phyloP scores from a whole-genome alignment of 2,797 vertebrate species.

The Dipus sagitta region DNA sequence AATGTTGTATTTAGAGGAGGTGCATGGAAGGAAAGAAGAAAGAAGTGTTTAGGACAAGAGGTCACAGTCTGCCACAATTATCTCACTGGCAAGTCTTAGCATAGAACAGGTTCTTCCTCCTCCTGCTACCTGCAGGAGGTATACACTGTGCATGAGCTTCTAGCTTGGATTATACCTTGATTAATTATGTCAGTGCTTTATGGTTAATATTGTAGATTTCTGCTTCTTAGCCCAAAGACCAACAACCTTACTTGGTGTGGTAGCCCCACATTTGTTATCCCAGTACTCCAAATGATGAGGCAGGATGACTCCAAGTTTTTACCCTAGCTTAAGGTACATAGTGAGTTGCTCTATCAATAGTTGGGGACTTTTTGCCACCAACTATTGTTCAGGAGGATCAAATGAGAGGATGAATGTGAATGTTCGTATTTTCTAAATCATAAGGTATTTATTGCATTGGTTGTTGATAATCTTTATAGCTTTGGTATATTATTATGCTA shows the following conservation, averaged over 20 bases:
- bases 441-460: neutral
- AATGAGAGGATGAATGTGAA: neutral
- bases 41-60: neutral
- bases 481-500: neutral
- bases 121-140: neutral
- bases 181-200: neutral
- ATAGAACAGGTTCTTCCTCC: neutral
- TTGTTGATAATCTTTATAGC: neutral
- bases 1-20: neutral
- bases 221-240: neutral
- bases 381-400: neutral
- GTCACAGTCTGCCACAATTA: neutral
- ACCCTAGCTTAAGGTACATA: neutral
- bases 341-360: neutral
- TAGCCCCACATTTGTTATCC: neutral
- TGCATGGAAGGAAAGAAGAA: neutral
- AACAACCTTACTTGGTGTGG: neutral
- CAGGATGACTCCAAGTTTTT: neutral
- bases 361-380: neutral
- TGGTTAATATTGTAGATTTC: neutral
- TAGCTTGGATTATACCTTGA: neutral
- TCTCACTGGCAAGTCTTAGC: neutral
- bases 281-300: neutral
- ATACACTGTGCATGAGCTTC: neutral
- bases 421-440: neutral